Evolutionary conservation across 2,113 vertebrate species (phyloP).

Genomic region (Xyrauchen texanus): DNA sequence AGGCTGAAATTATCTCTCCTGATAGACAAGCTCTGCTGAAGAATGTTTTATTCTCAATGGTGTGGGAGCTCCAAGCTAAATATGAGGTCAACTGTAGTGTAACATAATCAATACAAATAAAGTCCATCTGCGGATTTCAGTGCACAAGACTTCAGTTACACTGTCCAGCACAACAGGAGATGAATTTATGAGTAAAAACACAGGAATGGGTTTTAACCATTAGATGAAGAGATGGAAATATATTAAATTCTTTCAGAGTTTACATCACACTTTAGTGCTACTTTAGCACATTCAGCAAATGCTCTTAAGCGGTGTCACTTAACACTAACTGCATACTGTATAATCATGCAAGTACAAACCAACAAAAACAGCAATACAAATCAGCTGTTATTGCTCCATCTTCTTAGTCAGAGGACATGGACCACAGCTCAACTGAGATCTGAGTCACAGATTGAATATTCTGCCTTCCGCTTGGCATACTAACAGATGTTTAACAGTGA

Average conservation of each 20-base stretch:
- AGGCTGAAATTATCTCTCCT: neutral
- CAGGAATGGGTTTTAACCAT: neutral
- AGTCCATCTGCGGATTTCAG: neutral
- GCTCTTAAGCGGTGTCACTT: conserved; percentile 28
- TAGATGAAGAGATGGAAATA: neutral
- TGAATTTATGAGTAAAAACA: neutral
- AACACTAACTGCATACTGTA: conserved; percentile 20
- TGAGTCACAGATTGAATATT: too few species aligned
- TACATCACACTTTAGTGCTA: conserved; percentile 12
- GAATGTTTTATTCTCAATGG: neutral
- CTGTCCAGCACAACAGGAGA: neutral
- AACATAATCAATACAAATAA: conserved; percentile 9
- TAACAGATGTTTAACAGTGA: neutral
- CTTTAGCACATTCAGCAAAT: conserved; percentile 31
- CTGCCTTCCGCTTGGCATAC: neutral
- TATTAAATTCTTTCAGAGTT: neutral
- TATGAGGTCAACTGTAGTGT: neutral
- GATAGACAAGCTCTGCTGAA: neutral
- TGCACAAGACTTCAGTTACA: neutral
- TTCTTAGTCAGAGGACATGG: neutral
- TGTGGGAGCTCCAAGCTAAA: neutral
- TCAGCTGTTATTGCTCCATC: conserved; percentile 8
- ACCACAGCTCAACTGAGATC: neutral
- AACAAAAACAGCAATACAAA: conserved; percentile 9
- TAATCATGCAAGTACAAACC: conserved; percentile 18